Percentiles rank a stretch among this genome's conserved stretches.
Evolutionary conservation across 2,888 invertebrate genomes (phyloP).

Genomic region (Sphinx pinastri): DNA sequence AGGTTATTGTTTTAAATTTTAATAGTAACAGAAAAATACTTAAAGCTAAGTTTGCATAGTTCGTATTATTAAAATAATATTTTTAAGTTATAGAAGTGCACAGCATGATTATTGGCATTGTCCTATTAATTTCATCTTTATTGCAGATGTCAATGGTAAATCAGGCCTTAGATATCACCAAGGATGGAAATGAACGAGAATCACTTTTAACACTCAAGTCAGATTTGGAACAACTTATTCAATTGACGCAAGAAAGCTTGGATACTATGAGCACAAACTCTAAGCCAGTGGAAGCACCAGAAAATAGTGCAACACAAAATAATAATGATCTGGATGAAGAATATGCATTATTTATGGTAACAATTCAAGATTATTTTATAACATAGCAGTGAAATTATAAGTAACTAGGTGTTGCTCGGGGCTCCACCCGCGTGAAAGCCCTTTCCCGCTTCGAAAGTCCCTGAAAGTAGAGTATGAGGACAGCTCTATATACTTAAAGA

Average conservation of each 20-base stretch:
- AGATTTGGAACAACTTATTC: conserved; percentile 87
- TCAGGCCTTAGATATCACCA: conserved; percentile 78
- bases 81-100: too few species aligned
- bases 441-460: too few species aligned
- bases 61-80: too few species aligned
- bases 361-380: neutral
- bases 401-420: too few species aligned
- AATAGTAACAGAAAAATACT: too few species aligned
- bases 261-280: conserved; percentile 52
- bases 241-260: conserved; percentile 86
- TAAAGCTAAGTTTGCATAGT: too few species aligned
- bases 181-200: conserved; percentile 77
- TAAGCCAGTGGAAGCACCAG: conserved; percentile 31
- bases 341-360: conserved; percentile 88
- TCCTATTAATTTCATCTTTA: conserved; percentile 33
- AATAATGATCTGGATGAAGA: conserved; percentile 76
- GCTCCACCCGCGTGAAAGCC: too few species aligned
- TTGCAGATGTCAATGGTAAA: conserved; percentile 85
- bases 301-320: conserved; percentile 35
- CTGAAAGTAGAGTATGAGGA: too few species aligned
- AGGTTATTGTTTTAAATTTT: conserved; percentile 51
- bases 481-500: too few species aligned
- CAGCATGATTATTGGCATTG: too few species aligned
- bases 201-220: conserved; percentile 85
- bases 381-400: too few species aligned